Base-by-base conservation (phyloP, 2,113 vertebrate species). In the Cheilinus undulatus region DNA sequence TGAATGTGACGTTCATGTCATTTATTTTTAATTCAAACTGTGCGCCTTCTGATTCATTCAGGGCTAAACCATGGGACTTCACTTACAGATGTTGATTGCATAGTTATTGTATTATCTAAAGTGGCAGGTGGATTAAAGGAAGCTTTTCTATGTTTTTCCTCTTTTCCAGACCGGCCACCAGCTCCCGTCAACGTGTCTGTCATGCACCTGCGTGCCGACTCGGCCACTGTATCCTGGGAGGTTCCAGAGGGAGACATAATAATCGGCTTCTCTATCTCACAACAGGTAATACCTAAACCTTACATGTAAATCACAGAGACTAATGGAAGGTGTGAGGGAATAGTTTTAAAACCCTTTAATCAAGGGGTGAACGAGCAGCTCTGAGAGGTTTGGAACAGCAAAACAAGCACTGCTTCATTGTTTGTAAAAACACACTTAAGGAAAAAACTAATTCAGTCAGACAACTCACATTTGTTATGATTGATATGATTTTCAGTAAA, bases 111-210 rank as follows among this genome's bases (percentile, higher is more conserved):
- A 15, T 43, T 23, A 66, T 71, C 26, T 5, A n/a, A 30, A 66
- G 22, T 53, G 24, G 20, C 5, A 12, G 14, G 1, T 36, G 54
- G 43, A 49, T 59, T 80, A 82, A 64, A 38, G 19, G 12, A 69
- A 4, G 23, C 24, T 6, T 30, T 42, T 30, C 19, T 38, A 19
- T 42, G 80, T 72, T 15, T 40, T 11, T 11, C 0, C 34, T 15
- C 71, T 63, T 40, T n/a, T 28, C 14, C 88, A 98, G 98, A 98
- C 77, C 93, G 96, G 27, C 97, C 97, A 28, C 97, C 96, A 0
- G 95, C 97, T 81, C 97, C 98, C 11, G 96, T 99, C 84, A 99
- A 99, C 17, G 96, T 99, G 88, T 98, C 97, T 2, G 95, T 99
- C 90, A 96, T 94, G 7, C 95, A 98, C 82, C 94, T 97, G 89